A percentile compares a stretch with the other conserved stretches of the same genome.
phyloP scores from a whole-genome alignment of 2,888 invertebrate genomes.

The Margaritifera margaritifera region DNA sequence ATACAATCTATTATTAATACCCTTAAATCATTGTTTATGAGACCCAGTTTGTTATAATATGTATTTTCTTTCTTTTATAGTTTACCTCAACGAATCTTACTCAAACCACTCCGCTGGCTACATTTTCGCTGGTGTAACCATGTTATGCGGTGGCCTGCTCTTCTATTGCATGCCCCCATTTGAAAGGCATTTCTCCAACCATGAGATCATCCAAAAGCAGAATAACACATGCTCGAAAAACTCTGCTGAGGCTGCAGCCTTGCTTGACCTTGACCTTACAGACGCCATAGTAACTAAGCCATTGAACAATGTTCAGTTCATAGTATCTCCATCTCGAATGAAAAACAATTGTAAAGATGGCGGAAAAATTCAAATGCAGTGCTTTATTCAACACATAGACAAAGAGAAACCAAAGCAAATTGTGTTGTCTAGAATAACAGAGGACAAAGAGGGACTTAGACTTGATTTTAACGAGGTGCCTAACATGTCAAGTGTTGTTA shows the following conservation, averaged over 20 bases:
- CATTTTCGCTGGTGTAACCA: constrained; percentile 61
- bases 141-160: constrained; percentile 61
- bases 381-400: constrained; percentile 60
- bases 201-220: constrained; percentile 64
- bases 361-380: constrained; percentile 60
- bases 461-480: constrained; percentile 56
- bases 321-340: constrained; percentile 53
- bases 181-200: constrained; percentile 64
- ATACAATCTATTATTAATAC: background rate
- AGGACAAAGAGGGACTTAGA: constrained; percentile 59
- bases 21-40: background rate
- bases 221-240: constrained; percentile 56
- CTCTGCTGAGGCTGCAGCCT: constrained; percentile 63
- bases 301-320: constrained; percentile 57
- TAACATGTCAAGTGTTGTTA: constrained; percentile 19
- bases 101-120: constrained; percentile 55
- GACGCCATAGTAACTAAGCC: constrained; percentile 60
- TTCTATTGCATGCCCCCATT: constrained; percentile 66
- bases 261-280: constrained; percentile 63
- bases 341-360: constrained; percentile 51
- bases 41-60: background rate
- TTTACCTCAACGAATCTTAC: constrained; percentile 59
- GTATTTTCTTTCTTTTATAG: constrained; percentile 46
- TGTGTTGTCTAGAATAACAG: constrained; percentile 62
- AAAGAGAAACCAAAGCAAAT: constrained; percentile 60